These are phyloP conservation scores for Lithobates pipiens DNA, from an alignment of 2,797 vertebrate species.

Conservation along the genomic window DNA sequence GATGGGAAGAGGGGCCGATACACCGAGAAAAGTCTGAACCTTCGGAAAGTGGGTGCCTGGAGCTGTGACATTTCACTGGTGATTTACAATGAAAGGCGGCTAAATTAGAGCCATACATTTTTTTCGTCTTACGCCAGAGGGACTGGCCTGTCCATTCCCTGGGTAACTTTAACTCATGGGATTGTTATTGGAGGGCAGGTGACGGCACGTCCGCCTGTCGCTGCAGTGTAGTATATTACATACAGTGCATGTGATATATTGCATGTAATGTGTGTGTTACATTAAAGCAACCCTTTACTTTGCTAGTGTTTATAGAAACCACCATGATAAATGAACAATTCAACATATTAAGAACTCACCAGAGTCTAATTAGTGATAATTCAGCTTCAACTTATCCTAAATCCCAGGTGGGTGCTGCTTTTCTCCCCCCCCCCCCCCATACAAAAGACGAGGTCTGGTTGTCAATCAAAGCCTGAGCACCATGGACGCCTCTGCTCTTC, in stretches of 20 bases:
- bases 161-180: slow-evolving; percentile 12
- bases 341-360: not conserved
- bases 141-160: not conserved
- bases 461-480: too few relatives aligned
- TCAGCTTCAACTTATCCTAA: too few relatives aligned
- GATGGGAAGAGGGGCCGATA: not conserved
- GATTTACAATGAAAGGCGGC: slow-evolving; percentile 29
- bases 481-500: too few relatives aligned
- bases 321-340: not conserved
- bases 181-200: slow-evolving; percentile 34
- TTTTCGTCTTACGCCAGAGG: slow-evolving; percentile 25
- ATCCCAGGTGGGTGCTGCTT: not conserved
- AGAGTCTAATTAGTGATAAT: not conserved
- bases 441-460: not conserved
- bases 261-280: too few relatives aligned
- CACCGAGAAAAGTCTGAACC: not conserved
- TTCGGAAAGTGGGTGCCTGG: slow-evolving; percentile 22
- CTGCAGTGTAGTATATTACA: not conserved
- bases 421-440: not conserved
- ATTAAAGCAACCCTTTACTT: not conserved
- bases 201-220: not conserved
- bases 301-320: not conserved
- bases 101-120: slow-evolving; percentile 41
- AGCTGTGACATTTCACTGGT: slow-evolving; percentile 19
- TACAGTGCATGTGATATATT: not conserved